Conservation (phyloP, 2,888 invertebrate genomes). For the Volucella inanis region DNA sequence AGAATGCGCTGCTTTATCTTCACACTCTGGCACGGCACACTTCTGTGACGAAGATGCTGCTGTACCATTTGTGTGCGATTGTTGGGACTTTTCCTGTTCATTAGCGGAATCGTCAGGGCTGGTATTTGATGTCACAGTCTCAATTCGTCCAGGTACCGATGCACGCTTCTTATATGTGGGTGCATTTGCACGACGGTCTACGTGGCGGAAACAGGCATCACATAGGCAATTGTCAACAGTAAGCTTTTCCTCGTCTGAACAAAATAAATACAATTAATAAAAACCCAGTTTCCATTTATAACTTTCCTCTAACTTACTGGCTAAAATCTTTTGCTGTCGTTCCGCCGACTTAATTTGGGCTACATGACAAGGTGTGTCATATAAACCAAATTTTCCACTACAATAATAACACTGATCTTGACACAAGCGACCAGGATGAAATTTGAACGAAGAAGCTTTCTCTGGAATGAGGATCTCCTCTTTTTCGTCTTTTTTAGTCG, state of each 20-base stretch:
- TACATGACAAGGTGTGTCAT: constrained; percentile 94
- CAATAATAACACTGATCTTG: constrained; percentile 94
- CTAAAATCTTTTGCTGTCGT: constrained; percentile 91
- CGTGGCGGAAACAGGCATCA: constrained; percentile 93
- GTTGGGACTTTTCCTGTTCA: constrained; percentile 75
- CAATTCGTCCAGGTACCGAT: constrained; percentile 80
- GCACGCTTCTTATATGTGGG: constrained; percentile 87
- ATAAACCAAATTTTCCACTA: constrained; percentile 92
- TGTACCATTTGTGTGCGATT: constrained; percentile 26
- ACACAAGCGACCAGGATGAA: constrained; percentile 91
- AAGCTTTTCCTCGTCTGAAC: constrained; percentile 89
- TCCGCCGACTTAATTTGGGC: constrained; percentile 93
- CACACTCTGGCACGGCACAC: constrained; percentile 88
- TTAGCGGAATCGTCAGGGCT: constrained; percentile 7
- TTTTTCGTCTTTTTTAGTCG: constrained; percentile 81
- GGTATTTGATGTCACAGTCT: constrained; percentile 50
- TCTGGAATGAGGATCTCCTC: constrained; percentile 90
- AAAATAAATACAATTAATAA: not conserved
- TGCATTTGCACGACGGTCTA: constrained; percentile 91
- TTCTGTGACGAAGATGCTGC: constrained; percentile 70
- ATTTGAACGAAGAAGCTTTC: constrained; percentile 93
- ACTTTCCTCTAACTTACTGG: constrained; percentile 84
- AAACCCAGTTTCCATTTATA: not conserved
- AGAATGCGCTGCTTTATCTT: constrained; percentile 85
- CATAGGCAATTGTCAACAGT: constrained; percentile 93